Evolutionary conservation across 2,113 vertebrate species (phyloP), one percentile per base, ranked within the genome.

Genomic region (Patagioenas fasciata): DNA sequence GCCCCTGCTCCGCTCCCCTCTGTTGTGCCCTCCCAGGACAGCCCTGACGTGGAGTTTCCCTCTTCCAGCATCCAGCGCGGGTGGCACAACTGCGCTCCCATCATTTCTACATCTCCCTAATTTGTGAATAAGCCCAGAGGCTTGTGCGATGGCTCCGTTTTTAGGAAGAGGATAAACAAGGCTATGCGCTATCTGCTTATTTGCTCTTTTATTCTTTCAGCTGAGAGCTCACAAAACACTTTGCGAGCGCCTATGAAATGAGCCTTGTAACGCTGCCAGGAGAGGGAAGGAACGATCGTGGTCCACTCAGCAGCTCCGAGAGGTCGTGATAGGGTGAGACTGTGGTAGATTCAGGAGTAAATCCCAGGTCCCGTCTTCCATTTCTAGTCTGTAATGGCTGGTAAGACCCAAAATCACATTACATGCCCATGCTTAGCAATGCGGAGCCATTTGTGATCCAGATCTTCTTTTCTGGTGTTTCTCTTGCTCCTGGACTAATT

Each of bases 61-160:
- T 87, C 36, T 57, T 24, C 28, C 77, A 89, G 73, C 86, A 26
- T 10, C 3, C 24, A 15, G n/a, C 2, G 31, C 60, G 74, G 86
- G 80, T 88, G 80, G 78, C 93, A 81, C 42, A n/a, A 54, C 73
- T 12, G 31, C 0, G 36, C 81, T 85, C 81, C 36, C 66, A 84
- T 95, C 87, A 3, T 65, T 53, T 69, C 44, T 32, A 3, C 7
- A 0, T 58, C 70, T 92, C 87, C n/a, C 28, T 79, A 31, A 53
- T 95, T 92, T 87, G 91, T 94, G 93, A 96, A 94, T 94, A 94
- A 94, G 87, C 93, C 96, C 60, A 11, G 70, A 89, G 94, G 93
- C 96, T 87, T 17, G 34, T 5, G 7, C 1, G 1, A 15, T 40
- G 84, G 73, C 70, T 85, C 89, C n/a, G 0, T 69, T 23, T 84